Base-by-base conservation (phyloP, 2,797 vertebrate species). In the Takifugu rubripes region DNA sequence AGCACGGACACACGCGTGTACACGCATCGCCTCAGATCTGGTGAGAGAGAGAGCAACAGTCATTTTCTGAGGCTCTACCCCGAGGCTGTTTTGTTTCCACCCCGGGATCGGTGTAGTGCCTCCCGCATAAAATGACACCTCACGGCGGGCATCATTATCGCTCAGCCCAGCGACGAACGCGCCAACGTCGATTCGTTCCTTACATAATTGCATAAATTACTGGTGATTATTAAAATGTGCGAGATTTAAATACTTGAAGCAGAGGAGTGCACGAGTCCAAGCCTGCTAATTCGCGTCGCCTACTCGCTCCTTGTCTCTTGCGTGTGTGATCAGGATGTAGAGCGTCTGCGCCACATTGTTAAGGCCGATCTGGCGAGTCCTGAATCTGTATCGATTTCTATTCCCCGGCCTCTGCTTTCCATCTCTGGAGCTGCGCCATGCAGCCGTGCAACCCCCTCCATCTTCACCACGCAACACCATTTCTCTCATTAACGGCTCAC, bases 321-420 rank as follows among this genome's bases (percentile, higher is more conserved):
- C 75, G 72, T 75, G 78, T 87, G 84, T 87, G 87, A 88, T 82
- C 84, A 61, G 82, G 85, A 65, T 85, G 70, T 75, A 90, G 78
- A 78, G 84, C 65, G 79, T 83, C 75, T 86, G 85, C 78, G 81
- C 79, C 84, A 82, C 83, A 84, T 87, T 86, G 84, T 86, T 85
- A 82, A 87, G 84, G 83, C 88, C 82, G 90, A 90, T 90, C 87
- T 86, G 86, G 85, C 83, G 87, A 87, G 84, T 85, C 83, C 87
- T 88, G 90, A 89, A 90, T 91, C 88, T 87, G 76, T 90, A 92
- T 92, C 77, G 90, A 92, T 92, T 88, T 91, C 87, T 85, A 78
- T 88, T 84, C 82, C 86, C 82, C 69, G 76, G 82, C 84, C 84
- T 89, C 84, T 80, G 80, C 86, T 84, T 84, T 84, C 85, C 84